phyloP scores from a whole-genome alignment of 2,797 vertebrate genomes.

The Schizopygopsis pylzovi region DNA sequence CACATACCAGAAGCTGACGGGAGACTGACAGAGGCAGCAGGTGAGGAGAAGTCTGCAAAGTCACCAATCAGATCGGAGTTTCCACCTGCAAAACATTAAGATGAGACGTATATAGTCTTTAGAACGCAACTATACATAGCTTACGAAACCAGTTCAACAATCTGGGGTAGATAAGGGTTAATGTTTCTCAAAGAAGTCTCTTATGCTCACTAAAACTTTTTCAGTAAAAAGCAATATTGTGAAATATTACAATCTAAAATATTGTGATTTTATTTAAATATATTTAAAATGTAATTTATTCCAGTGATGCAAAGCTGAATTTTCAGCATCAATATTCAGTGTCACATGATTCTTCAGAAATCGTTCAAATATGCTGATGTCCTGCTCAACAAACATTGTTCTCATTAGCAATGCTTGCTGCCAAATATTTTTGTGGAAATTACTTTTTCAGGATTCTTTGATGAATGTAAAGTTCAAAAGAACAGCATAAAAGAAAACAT shows the following conservation, averaged over 20 bases:
- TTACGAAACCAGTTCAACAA: not conserved
- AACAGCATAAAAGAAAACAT: not conserved
- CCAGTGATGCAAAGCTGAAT: not conserved
- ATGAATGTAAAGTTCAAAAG: not conserved
- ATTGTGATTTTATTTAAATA: too few species aligned
- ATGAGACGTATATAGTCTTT: constrained; percentile 29
- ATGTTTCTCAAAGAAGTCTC: too few species aligned
- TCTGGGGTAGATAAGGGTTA: not conserved
- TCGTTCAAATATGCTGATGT: not conserved
- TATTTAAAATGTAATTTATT: not conserved
- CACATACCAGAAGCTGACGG: constrained; percentile 86
- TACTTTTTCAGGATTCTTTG: not conserved
- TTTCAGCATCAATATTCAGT: not conserved
- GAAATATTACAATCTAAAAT: too few species aligned
- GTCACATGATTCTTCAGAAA: not conserved
- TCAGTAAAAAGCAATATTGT: too few species aligned
- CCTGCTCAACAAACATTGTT: not conserved
- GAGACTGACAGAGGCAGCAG: constrained; percentile 87
- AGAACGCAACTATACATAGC: not conserved
- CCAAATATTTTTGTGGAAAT: not conserved
- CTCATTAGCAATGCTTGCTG: not conserved
- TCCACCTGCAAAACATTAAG: constrained; percentile 65
- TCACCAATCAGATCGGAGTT: constrained; percentile 88
- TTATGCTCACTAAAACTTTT: too few species aligned
- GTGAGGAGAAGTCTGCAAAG: constrained; percentile 95